Conservation (phyloP, 2,888 invertebrate species). For the Tuberolachnus salignus region DNA sequence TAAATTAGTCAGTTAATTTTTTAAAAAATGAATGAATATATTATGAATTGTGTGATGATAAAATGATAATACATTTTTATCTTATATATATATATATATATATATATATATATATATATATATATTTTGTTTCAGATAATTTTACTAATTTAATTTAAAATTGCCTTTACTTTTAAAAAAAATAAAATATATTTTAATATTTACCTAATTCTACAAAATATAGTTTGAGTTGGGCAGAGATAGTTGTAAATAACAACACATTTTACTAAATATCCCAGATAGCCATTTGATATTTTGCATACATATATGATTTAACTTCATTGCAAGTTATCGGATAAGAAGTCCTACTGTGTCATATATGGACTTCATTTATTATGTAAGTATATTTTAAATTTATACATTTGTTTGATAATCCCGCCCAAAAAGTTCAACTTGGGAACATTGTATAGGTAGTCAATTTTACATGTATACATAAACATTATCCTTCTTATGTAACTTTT, state of each 20-base stretch:
- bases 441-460: constrained; percentile 7
- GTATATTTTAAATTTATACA: constrained; percentile 17
- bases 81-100: too few species aligned
- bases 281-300: constrained; percentile 30
- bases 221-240: constrained; percentile 23
- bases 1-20: constrained; percentile 11
- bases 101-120: too few species aligned
- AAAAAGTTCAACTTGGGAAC: constrained; percentile 29
- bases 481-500: constrained; percentile 26
- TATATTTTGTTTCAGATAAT: neutral
- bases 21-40: neutral
- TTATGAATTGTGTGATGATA: neutral
- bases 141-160: constrained; percentile 26
- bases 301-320: constrained; percentile 23
- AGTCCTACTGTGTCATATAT: constrained; percentile 9
- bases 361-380: constrained; percentile 16
- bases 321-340: constrained; percentile 26
- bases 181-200: constrained; percentile 36
- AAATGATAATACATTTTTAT: too few species aligned
- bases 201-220: constrained; percentile 36
- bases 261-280: constrained; percentile 32
- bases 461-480: constrained; percentile 11
- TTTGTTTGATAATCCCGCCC: constrained; percentile 12
- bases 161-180: neutral
- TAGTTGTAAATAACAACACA: constrained; percentile 30